Percentiles rank a stretch among this genome's conserved stretches.
Conservation (phyloP, 1,140 invertebrate genomes). For the Lasioglossum albipes region DNA sequence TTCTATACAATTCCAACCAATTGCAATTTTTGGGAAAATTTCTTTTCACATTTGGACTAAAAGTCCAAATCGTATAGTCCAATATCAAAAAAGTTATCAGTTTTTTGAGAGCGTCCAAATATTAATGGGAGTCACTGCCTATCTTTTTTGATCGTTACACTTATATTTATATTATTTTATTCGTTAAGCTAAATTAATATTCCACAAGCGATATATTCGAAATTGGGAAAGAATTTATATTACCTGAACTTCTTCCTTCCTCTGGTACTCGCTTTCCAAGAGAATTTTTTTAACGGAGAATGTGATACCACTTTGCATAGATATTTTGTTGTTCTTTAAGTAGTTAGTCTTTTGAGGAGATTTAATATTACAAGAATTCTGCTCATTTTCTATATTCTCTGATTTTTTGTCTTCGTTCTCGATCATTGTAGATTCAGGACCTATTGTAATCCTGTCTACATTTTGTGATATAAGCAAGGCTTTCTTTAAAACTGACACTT, state of each 20-base stretch:
- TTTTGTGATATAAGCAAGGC: constrained; percentile 65
- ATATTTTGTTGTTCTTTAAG: constrained; percentile 53
- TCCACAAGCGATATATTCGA: too few species aligned
- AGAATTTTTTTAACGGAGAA: constrained; percentile 75
- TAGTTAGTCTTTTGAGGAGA: constrained; percentile 39
- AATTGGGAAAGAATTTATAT: neutral
- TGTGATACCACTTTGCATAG: constrained; percentile 62
- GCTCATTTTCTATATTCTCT: constrained; percentile 62
- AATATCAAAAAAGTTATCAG: too few species aligned
- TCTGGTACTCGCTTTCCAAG: constrained; percentile 71
- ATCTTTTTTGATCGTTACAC: too few species aligned
- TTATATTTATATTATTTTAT: too few species aligned
- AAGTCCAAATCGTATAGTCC: too few species aligned
- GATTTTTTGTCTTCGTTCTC: constrained; percentile 38
- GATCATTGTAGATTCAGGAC: constrained; percentile 60
- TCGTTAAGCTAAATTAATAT: too few species aligned
- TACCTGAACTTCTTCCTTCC: constrained; percentile 73
- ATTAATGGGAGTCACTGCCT: too few species aligned
- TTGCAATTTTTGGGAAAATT: too few species aligned
- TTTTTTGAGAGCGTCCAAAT: too few species aligned
- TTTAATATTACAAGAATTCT: constrained; percentile 59
- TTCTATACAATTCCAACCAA: too few species aligned
- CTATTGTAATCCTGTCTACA: constrained; percentile 71
- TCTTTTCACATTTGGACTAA: too few species aligned
- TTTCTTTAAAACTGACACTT: constrained; percentile 76